Evolutionary conservation across 2,797 vertebrate genomes (phyloP), one percentile per base, ranked within the genome.

Genomic region (Phrynocephalus vlangalii): DNA sequence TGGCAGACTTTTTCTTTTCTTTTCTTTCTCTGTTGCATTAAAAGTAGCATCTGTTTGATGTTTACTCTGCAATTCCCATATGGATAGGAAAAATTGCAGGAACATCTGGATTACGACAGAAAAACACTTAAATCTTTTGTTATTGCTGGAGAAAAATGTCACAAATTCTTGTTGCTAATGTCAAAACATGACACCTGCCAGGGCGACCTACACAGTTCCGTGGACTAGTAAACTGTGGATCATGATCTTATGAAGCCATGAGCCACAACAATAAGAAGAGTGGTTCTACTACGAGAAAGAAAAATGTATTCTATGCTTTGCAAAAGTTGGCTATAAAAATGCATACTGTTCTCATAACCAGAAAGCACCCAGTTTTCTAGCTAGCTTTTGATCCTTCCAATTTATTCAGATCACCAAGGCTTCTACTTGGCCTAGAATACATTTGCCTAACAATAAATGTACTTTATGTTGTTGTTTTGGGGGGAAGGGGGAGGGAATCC

Each of bases 81-180:
- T 63, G 60, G 5, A 63, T 93, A 89, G 78, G 91, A 83, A 63
- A 85, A 10, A 50, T 26, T 90, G 84, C 38, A 72, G 72, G 38
- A 90, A 81, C 71, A 86, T 79, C 26, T 83, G 60, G 72, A 91
- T 86, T 6, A 83, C 93, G n/a, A 81, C 85, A 90, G 85, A 93
- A 95, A 93, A 92, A 67, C 86, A 6, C 16, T 44, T 88, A 86
- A 87, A 91, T 56, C 3, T 0, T 83, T 86, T 86, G 84, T 82
- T 22, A 82, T 92, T 91, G 77, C 87, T 94, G 91, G 87, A 93
- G 95, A 92, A 92, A 20, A 94, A 60, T 70, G 80, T 22, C 86
- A 92, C 73, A 84, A 92, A 95, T 84, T 90, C 56, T 33, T 83
- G 9, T 5, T 85, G 30, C 88, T 91, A 86, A 78, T 78, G 28